Evolutionary conservation across 2,113 vertebrate genomes (phyloP).

Genomic region (Diadophis punctatus): DNA sequence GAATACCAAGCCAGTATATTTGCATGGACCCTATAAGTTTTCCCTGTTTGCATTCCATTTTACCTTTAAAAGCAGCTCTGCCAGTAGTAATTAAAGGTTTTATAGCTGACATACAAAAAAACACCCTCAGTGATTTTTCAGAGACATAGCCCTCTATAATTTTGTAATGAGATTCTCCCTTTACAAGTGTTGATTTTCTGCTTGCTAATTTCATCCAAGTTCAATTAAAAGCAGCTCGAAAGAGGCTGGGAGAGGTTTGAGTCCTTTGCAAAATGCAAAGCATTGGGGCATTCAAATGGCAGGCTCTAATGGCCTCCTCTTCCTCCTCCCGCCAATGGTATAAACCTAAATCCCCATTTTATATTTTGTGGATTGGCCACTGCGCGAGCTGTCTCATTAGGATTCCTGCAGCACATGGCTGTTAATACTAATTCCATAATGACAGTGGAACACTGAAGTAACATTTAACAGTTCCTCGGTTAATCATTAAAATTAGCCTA

Average conservation of each 20-base stretch:
- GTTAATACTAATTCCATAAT: conserved; percentile 66
- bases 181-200: conserved; percentile 49
- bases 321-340: conserved; percentile 16
- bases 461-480: conserved; percentile 68
- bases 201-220: conserved; percentile 42
- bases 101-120: neutral
- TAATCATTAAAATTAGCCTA: conserved; percentile 71
- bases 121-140: conserved; percentile 4
- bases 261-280: conserved; percentile 14
- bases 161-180: conserved; percentile 27
- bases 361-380: conserved; percentile 37
- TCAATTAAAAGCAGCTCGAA: conserved; percentile 52
- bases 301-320: neutral
- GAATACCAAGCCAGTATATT: neutral
- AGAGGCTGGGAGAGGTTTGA: conserved; percentile 34
- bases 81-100: neutral
- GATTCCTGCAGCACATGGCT: conserved; percentile 42
- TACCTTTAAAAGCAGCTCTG: accelerated
- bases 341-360: conserved; percentile 26
- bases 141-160: conserved; percentile 15
- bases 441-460: conserved; percentile 58
- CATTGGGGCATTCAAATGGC: conserved; percentile 36
- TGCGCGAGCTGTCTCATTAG: conserved; percentile 59
- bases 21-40: neutral
- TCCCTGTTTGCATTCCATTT: neutral